Conservation (phyloP, 92 coral and sea anemone genomes). For the Zoanthus gigantus region DNA sequence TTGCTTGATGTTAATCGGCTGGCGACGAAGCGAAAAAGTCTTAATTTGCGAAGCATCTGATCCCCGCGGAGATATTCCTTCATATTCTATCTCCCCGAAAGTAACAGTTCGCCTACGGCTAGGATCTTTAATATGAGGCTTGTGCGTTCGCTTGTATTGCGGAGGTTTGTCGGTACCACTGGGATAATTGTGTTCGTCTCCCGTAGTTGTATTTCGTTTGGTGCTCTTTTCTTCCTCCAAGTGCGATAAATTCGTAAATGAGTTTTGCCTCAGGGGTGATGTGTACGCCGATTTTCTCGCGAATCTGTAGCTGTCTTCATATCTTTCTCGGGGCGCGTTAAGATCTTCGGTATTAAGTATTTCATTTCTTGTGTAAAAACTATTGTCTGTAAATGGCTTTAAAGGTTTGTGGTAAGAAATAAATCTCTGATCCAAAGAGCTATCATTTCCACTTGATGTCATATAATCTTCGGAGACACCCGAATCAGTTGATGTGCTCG, state of each 20-base stretch:
- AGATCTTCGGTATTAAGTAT: background rate
- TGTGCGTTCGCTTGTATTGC: slow-evolving; percentile 61
- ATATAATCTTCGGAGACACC: slow-evolving; percentile 90
- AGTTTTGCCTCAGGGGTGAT: background rate
- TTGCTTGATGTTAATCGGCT: slow-evolving; percentile 10
- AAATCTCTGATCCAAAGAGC: slow-evolving; percentile 54
- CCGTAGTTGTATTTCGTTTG: background rate
- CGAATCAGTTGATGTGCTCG: slow-evolving; percentile 95
- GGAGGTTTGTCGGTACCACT: slow-evolving; percentile 2
- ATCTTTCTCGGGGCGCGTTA: slow-evolving; percentile 10
- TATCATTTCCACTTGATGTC: slow-evolving; percentile 53
- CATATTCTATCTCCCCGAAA: slow-evolving; percentile 76
- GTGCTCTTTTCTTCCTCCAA: background rate
- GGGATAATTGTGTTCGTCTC: background rate
- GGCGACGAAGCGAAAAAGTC: slow-evolving; percentile 41
- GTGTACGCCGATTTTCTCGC: background rate
- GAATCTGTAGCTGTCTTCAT: background rate
- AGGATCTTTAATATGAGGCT: slow-evolving; percentile 55
- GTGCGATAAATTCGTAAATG: slow-evolving; percentile 2
- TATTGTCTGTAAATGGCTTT: slow-evolving; percentile 5
- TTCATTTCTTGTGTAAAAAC: background rate
- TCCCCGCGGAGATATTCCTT: slow-evolving; percentile 10
- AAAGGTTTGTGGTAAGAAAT: slow-evolving; percentile 7
- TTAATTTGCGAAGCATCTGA: slow-evolving; percentile 5
- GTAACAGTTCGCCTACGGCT: slow-evolving; percentile 87